phyloP scores from a whole-genome alignment of 1,140 invertebrate species.

The Chlorops oryzae region DNA sequence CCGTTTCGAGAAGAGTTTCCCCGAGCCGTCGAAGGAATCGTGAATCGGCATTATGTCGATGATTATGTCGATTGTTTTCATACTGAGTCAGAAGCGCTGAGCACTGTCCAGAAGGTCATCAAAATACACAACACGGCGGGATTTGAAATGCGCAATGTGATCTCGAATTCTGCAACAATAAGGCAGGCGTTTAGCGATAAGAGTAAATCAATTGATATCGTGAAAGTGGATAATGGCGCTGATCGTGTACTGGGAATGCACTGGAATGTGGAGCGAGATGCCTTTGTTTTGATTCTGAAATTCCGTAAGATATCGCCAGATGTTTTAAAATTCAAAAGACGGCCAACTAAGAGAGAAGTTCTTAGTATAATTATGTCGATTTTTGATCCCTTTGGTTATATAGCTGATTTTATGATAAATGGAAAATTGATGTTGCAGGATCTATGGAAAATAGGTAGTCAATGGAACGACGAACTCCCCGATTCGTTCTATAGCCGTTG shows the following conservation, averaged over 20 bases:
- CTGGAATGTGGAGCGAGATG: no score
- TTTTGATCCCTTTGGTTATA: no score
- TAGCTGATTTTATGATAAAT: no score
- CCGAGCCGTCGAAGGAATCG: neutral
- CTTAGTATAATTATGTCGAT: no score
- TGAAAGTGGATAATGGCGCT: no score
- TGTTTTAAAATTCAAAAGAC: neutral
- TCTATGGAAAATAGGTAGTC: neutral
- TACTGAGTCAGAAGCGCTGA: conserved; percentile 19
- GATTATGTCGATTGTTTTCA: conserved; percentile 39
- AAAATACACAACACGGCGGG: conserved; percentile 29
- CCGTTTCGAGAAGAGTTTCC: neutral
- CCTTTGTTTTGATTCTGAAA: neutral
- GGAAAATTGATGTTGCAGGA: neutral
- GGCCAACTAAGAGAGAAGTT: neutral
- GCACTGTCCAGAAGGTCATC: conserved; percentile 21
- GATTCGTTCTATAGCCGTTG: neutral
- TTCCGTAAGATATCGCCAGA: neutral
- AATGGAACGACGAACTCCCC: conserved; percentile 3
- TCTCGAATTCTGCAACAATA: conserved; percentile 12
- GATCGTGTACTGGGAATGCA: no score
- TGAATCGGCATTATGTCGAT: conserved; percentile 24
- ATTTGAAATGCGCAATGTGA: conserved; percentile 20
- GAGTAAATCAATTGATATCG: no score
- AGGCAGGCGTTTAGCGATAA: no score